These are phyloP conservation scores for Aphodius granarius DNA, from an alignment of 2,888 invertebrate species.

Conservation along the genomic window DNA sequence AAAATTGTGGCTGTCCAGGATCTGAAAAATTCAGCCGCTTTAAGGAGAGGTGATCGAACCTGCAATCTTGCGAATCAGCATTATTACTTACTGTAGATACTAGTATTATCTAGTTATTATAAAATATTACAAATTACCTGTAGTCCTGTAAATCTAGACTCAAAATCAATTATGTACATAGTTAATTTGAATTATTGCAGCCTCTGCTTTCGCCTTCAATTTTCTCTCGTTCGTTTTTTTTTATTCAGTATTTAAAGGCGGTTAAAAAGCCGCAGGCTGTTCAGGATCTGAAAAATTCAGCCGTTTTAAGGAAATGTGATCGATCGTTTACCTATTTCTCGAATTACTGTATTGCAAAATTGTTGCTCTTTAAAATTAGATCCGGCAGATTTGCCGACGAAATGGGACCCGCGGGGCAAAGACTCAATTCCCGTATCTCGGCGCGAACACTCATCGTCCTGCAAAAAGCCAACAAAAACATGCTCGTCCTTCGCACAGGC, in stretches of 20 bases:
- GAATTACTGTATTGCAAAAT: background rate
- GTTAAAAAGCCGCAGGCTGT: background rate
- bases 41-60: background rate
- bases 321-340: background rate
- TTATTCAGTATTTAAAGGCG: slow-evolving; percentile 5
- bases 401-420: slow-evolving; percentile 5
- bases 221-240: background rate
- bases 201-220: slow-evolving; percentile 1
- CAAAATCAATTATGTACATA: too few species aligned
- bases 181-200: slow-evolving; percentile 38
- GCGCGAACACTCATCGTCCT: slow-evolving; percentile 14
- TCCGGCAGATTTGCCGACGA: slow-evolving; percentile 22
- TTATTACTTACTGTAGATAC: too few species aligned
- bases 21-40: background rate
- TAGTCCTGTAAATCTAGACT: too few species aligned
- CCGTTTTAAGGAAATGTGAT: background rate
- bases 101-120: too few species aligned
- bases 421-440: slow-evolving; percentile 26
- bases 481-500: slow-evolving; percentile 8
- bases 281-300: background rate
- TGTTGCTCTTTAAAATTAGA: slow-evolving; percentile 28
- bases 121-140: too few species aligned
- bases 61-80: too few species aligned
- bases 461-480: slow-evolving; percentile 24
- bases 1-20: background rate